These are phyloP conservation scores for Brachyalestes nurse DNA, from an alignment of 2,797 vertebrate genomes.

Conservation along the genomic window DNA sequence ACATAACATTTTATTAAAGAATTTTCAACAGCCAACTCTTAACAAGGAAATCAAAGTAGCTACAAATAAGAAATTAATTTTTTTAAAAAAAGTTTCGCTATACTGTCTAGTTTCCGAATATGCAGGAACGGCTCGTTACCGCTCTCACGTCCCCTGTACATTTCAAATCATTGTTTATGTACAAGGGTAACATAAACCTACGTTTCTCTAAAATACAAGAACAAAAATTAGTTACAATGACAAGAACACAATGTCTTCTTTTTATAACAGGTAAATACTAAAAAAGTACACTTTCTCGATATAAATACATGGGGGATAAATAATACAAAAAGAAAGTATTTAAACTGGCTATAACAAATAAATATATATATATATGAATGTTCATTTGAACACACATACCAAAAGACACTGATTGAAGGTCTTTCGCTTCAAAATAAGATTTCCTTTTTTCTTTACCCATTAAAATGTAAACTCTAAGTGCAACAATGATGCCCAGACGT, in stretches of 20 bases:
- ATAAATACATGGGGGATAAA: constrained; percentile 99
- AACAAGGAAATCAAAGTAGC: constrained; percentile 89
- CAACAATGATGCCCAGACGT: constrained; percentile 92
- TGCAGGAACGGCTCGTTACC: constrained; percentile 85
- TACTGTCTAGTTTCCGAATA: constrained; percentile 91
- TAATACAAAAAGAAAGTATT: constrained; percentile 93
- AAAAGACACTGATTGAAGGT: constrained; percentile 86
- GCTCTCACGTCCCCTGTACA: constrained; percentile 87
- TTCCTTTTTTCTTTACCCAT: constrained; percentile 83
- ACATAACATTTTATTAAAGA: constrained; percentile 99
- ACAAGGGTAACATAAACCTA: constrained; percentile 96
- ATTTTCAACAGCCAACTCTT: constrained; percentile 94
- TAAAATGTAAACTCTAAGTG: constrained; percentile 99
- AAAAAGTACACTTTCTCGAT: constrained; percentile 94
- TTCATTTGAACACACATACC: constrained; percentile 95
- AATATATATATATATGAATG: constrained; percentile 99
- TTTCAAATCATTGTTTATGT: constrained; percentile 94
- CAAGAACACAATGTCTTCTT: constrained; percentile 89
- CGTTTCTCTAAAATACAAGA: constrained; percentile 94
- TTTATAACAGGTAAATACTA: constrained; percentile 95
- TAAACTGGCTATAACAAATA: constrained; percentile 99
- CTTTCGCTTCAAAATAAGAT: constrained; percentile 88
- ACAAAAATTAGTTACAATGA: constrained; percentile 96
- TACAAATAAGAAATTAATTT: constrained; percentile 92
- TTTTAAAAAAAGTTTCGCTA: constrained; percentile 79